Base-by-base conservation (phyloP, 2,888 invertebrate genomes). In the Mythimna impura region DNA sequence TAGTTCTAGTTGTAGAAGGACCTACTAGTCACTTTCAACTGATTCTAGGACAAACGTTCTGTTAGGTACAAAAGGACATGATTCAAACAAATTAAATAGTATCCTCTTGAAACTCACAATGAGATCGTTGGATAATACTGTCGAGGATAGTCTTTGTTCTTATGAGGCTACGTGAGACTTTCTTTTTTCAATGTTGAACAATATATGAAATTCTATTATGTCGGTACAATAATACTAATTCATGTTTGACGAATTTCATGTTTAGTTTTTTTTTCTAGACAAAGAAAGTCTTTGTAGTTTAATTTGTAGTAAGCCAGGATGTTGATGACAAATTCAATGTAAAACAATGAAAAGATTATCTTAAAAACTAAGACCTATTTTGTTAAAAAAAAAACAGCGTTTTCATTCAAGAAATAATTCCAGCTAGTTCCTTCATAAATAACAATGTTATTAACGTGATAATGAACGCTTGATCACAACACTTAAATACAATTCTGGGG, bases 391-490 rank as follows among this genome's bases (percentile, higher is more conserved):
- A 34, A 62, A 0, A n/a, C n/a, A n/a, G n/a, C n/a, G n/a, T n/a
- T n/a, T 20, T 54, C 8, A 60, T 36, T 8, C 14, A 58, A 30
- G 54, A 66, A 66, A 62, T 1, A 8, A 66, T 61, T 63, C 17
- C 2, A 52, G 55, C 20, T 30, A 47, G 9, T 40, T 25, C 34
- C 43, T 77, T 55, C 22, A 82, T 67, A 58, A 69, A 58, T 66
- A 69, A 54, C 36, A 65, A 67, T 58, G 43, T 67, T 63, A 52
- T 10, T 52, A 66, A 52, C 14, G 36, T 61, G 54, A 57, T 66
- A 60, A 68, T 65, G 58, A 71, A 73, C 61, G 55, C 60, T 75
- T 71, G 65, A 67, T 76, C 62, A 70, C 36, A 64, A 70, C 64
- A 57, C 52, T 62, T 52, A 22, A 68, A 68, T 50, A 66, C 36